phyloP scores from a whole-genome alignment of 2,113 vertebrate species.

The Piliocolobus tephrosceles region DNA sequence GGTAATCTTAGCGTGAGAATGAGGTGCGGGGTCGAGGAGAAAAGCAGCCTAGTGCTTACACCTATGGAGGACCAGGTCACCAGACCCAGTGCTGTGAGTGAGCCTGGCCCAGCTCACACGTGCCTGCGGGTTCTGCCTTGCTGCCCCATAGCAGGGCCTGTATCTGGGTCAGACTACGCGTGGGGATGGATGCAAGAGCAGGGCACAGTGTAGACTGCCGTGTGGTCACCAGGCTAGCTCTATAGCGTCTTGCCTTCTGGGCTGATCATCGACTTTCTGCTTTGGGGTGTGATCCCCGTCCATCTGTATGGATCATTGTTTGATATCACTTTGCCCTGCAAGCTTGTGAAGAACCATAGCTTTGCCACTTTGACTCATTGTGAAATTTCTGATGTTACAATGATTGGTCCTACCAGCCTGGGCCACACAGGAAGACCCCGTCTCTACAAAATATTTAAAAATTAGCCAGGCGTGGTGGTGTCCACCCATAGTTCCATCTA shows the following conservation, averaged over 20 bases:
- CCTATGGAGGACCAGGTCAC: neutral
- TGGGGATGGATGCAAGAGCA: too few relatives aligned
- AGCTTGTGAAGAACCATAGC: neutral
- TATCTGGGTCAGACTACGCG: neutral
- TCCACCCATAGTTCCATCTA: too few relatives aligned
- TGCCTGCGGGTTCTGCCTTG: rapidly evolving
- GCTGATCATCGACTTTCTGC: neutral
- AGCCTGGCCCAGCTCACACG: rapidly evolving
- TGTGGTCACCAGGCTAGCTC: rapidly evolving
- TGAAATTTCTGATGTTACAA: neutral
- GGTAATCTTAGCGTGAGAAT: neutral
- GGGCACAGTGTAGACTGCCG: neutral
- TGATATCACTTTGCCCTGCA: neutral
- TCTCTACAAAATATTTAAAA: too few relatives aligned
- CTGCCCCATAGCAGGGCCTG: neutral
- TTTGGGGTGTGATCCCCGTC: neutral
- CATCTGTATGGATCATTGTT: rapidly evolving
- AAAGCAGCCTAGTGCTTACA: neutral
- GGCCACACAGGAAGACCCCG: too few relatives aligned
- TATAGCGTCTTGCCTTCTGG: neutral
- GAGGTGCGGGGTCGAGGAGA: neutral
- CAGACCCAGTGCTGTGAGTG: neutral
- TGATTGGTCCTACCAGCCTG: too few relatives aligned
- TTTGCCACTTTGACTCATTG: neutral
- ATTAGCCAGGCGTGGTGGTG: too few relatives aligned